Evolutionary conservation across 2,888 invertebrate species (phyloP).

Genomic region (Trichacis sp.): DNA sequence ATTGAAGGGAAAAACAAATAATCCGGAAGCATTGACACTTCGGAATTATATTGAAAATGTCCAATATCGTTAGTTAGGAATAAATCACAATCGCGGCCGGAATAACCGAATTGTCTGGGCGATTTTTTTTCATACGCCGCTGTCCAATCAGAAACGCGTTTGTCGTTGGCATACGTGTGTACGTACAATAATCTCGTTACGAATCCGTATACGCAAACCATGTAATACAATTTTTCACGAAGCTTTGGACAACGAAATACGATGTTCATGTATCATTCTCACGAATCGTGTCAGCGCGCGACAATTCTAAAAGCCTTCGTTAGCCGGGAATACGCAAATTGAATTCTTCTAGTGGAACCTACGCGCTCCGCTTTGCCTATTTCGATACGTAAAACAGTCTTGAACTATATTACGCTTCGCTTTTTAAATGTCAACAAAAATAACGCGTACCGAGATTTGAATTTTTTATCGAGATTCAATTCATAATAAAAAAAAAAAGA

Average conservation of each 20-base stretch:
- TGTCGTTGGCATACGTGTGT: constrained; percentile 38
- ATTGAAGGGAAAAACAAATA: neutral
- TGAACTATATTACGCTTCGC: too few species aligned
- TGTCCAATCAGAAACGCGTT: constrained; percentile 44
- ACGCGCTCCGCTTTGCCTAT: constrained; percentile 1
- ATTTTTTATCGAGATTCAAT: too few species aligned
- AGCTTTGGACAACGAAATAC: constrained; percentile 45
- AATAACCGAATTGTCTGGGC: constrained; percentile 44
- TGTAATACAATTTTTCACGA: constrained; percentile 45
- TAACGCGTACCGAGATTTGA: too few species aligned
- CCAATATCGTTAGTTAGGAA: constrained; percentile 43
- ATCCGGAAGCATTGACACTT: neutral
- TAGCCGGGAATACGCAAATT: constrained; percentile 41
- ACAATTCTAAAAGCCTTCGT: constrained; percentile 44
- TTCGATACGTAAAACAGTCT: too few species aligned
- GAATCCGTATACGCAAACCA: constrained; percentile 39
- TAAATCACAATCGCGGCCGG: constrained; percentile 44
- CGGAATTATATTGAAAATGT: constrained; percentile 35
- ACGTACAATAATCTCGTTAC: constrained; percentile 41
- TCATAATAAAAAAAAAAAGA: too few species aligned
- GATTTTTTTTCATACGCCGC: constrained; percentile 40
- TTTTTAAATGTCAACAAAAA: too few species aligned
- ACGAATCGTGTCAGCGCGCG: constrained; percentile 40
- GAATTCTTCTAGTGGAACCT: constrained; percentile 37
- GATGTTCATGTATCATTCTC: constrained; percentile 44